These are phyloP conservation scores for Epizoanthus rinbou DNA, from an alignment of 92 coral and sea anemone species.

Conservation along the genomic window DNA sequence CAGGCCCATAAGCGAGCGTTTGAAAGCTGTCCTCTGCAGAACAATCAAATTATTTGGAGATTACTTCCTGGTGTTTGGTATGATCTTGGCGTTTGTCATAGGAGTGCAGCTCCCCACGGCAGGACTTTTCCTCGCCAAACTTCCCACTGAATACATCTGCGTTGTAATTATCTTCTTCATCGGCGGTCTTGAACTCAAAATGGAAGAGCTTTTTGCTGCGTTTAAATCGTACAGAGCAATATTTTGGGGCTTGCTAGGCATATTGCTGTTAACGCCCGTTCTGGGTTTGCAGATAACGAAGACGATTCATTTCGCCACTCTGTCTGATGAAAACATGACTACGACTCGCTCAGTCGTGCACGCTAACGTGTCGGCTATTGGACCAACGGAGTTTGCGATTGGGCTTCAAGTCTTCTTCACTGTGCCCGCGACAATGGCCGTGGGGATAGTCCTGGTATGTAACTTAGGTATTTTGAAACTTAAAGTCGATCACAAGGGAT, in stretches of 20 bases:
- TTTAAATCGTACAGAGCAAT: constrained; percentile 75
- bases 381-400: constrained; percentile 94
- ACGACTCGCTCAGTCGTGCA: constrained; percentile 72
- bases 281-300: constrained; percentile 87
- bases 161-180: constrained; percentile 54
- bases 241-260: constrained; percentile 75
- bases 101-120: constrained; percentile 65
- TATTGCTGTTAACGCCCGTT: constrained; percentile 70
- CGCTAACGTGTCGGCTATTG: constrained; percentile 90
- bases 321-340: constrained; percentile 66
- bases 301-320: constrained; percentile 89
- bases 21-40: constrained; percentile 11
- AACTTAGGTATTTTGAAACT: not conserved
- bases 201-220: constrained; percentile 62
- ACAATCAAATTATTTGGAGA: constrained; percentile 40
- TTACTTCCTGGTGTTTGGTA: constrained; percentile 69
- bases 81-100: constrained; percentile 49
- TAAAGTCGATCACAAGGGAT: no score
- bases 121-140: constrained; percentile 55
- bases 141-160: constrained; percentile 53
- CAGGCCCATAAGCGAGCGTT: not conserved
- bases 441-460: constrained; percentile 88
- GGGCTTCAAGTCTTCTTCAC: constrained; percentile 86
- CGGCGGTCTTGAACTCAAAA: constrained; percentile 81
- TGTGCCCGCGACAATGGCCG: constrained; percentile 83